These are phyloP conservation scores for Hypocryptadius cinnamomeus DNA, from an alignment of 2,113 vertebrate species.

Conservation along the genomic window DNA sequence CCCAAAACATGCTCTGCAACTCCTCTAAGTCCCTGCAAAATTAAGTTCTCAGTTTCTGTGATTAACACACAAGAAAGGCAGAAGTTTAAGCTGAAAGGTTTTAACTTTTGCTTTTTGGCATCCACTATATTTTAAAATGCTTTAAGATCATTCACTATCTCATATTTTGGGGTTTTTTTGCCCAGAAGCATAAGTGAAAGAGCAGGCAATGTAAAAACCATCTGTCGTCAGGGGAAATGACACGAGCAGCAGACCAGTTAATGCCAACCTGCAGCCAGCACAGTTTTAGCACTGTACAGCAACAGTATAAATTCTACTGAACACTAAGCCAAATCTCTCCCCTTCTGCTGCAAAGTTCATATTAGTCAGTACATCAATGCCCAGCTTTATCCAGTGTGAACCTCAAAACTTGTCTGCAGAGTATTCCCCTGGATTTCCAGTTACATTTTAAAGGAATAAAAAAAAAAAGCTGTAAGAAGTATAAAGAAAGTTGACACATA, in stretches of 20 bases:
- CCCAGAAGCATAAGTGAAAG: neutral
- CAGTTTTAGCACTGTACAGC: neutral
- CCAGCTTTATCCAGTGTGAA: neutral
- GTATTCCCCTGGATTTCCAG: neutral
- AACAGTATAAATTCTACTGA: neutral
- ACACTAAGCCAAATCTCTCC: neutral
- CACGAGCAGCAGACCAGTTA: neutral
- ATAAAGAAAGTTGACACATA: neutral
- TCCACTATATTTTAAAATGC: neutral
- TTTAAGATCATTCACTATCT: neutral
- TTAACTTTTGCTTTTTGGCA: neutral
- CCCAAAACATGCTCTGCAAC: neutral
- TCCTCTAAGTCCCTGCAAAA: neutral
- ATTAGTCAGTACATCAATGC: neutral
- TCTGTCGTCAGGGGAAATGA: neutral
- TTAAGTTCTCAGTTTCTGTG: neutral
- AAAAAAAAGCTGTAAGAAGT: neutral
- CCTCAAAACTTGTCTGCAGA: neutral
- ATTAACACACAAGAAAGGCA: neutral
- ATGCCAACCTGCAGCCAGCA: neutral
- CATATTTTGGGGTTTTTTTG: neutral
- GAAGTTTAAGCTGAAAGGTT: neutral
- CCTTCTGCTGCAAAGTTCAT: neutral
- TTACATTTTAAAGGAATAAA: neutral
- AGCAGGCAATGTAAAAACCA: neutral